These are phyloP conservation scores for Saccostrea glomerata DNA, from an alignment of 1,140 invertebrate species.

Conservation along the genomic window DNA sequence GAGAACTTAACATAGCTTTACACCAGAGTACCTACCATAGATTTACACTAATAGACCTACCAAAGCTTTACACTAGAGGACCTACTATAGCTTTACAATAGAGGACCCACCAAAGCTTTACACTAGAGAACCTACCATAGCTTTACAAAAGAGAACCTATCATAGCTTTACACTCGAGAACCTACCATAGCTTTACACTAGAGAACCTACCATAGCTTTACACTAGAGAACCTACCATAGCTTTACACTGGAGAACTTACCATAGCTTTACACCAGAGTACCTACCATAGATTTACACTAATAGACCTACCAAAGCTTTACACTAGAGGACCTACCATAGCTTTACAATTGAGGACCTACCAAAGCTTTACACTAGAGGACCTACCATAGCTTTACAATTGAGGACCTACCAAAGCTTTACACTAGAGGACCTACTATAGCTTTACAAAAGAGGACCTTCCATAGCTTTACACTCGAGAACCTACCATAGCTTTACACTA, in stretches of 20 bases:
- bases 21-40: background rate
- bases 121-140: no score
- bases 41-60: background rate
- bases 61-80: background rate
- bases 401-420: no score
- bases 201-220: conserved; percentile 73
- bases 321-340: no score
- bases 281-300: background rate
- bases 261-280: conserved; percentile 2
- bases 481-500: background rate
- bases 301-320: background rate
- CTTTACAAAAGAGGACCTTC: conserved; percentile 50
- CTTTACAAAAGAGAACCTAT: background rate
- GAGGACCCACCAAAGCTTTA: conserved; percentile 72
- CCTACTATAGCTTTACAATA: background rate
- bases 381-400: background rate
- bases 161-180: background rate
- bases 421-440: background rate
- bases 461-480: conserved; percentile 79
- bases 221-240: background rate
- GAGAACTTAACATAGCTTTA: no score
- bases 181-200: conserved; percentile 92
- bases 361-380: background rate
- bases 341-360: background rate
- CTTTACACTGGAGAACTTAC: background rate